Conservation (phyloP, 2,888 invertebrate genomes). For the Dichetophora obliterata region DNA sequence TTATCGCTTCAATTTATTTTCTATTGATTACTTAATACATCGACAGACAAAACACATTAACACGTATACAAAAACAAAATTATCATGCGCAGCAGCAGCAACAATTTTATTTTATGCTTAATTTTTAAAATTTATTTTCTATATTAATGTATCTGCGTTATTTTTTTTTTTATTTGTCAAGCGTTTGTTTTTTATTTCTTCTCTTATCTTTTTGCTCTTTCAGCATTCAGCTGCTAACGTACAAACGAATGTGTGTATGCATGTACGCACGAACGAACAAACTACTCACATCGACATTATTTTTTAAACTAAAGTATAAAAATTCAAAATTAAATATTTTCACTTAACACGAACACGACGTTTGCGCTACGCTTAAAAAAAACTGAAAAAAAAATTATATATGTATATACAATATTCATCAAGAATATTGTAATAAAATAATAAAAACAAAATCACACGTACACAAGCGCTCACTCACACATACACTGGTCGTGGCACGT, state of each 20-base stretch:
- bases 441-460: conserved; percentile 41
- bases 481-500: background rate
- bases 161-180: conserved; percentile 15
- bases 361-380: conserved; percentile 46
- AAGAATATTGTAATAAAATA: conserved; percentile 39
- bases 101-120: background rate
- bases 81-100: background rate
- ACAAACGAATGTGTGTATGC: too few relatives aligned
- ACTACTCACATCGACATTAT: conserved; percentile 52
- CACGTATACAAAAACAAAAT: background rate
- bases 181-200: conserved; percentile 29
- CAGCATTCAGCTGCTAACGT: background rate
- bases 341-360: conserved; percentile 39
- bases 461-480: conserved; percentile 19
- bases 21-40: too few relatives aligned
- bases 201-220: conserved; percentile 20
- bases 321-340: conserved; percentile 46
- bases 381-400: conserved; percentile 27
- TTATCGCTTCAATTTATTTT: background rate
- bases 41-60: too few relatives aligned
- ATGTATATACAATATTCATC: conserved; percentile 41
- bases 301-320: conserved; percentile 57
- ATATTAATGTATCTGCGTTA: background rate
- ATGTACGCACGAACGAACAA: conserved; percentile 18
- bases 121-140: conserved; percentile 14